A percentile compares a stretch with the other conserved stretches of the same genome.
These are phyloP conservation scores for Phenacoccus solenopsis DNA, from an alignment of 1,140 invertebrate species.

Conservation along the genomic window DNA sequence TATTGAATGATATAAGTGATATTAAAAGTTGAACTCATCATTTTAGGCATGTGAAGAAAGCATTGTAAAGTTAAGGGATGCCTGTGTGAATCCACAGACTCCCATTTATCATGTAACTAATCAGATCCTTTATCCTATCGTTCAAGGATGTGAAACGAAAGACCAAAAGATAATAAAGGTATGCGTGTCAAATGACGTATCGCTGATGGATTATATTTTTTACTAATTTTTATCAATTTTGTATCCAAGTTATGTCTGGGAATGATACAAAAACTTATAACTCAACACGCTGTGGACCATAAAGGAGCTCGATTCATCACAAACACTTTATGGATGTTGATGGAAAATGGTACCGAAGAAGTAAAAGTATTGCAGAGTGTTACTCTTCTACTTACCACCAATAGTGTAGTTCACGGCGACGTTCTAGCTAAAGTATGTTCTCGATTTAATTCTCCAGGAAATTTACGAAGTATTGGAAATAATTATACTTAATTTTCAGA, in stretches of 20 bases:
- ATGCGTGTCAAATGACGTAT: constrained; percentile 21
- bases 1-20: too few relatives aligned
- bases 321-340: constrained; percentile 82
- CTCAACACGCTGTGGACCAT: constrained; percentile 68
- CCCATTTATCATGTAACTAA: constrained; percentile 75
- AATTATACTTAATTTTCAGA: constrained; percentile 42
- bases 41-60: constrained; percentile 87
- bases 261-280: constrained; percentile 75
- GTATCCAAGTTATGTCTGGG: constrained; percentile 69
- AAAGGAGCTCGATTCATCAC: constrained; percentile 85
- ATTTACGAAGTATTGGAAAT: neutral
- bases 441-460: neutral
- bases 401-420: constrained; percentile 83
- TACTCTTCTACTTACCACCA: constrained; percentile 85
- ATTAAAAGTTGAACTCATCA: too few relatives aligned
- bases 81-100: constrained; percentile 62
- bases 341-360: constrained; percentile 86
- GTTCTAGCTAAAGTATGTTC: constrained; percentile 68
- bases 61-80: constrained; percentile 74
- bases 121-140: constrained; percentile 91
- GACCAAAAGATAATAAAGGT: constrained; percentile 91
- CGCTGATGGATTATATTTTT: neutral
- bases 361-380: constrained; percentile 94
- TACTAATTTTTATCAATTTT: neutral
- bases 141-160: constrained; percentile 96